Conservation (phyloP, 2,113 vertebrate species). For the Melanerpes formicivorus region DNA sequence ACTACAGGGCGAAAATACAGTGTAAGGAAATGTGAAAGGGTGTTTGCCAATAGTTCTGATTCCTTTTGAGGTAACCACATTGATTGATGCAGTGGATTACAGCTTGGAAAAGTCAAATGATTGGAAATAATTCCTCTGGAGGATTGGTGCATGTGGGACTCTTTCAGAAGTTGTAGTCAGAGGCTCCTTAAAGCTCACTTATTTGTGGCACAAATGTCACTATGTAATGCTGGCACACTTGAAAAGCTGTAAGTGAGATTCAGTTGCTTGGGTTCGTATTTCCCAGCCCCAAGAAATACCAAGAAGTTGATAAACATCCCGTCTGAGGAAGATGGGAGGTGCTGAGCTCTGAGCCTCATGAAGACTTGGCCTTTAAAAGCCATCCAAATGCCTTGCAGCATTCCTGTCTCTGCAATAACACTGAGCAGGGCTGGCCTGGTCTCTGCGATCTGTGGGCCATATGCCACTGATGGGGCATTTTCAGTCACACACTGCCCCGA, state of each 20-base stretch:
- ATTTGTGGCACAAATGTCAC: background rate
- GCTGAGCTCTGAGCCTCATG: background rate
- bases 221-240: background rate
- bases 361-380: background rate
- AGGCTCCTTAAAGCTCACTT: background rate
- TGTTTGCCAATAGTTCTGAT: background rate
- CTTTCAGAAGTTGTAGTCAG: background rate
- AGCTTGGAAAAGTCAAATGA: background rate
- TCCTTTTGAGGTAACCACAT: background rate
- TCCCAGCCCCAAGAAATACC: background rate
- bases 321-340: background rate
- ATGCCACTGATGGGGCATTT: background rate
- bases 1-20: background rate
- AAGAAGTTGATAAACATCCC: background rate
- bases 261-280: background rate
- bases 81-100: background rate
- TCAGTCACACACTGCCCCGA: rapidly evolving
- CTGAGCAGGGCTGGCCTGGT: background rate
- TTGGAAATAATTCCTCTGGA: background rate
- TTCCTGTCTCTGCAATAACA: rapidly evolving
- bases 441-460: background rate
- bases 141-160: background rate
- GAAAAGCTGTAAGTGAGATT: background rate
- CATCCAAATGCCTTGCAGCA: background rate
- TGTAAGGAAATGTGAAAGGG: background rate